A percentile compares a stretch with the other conserved stretches of the same genome.
These are phyloP conservation scores for Trichogramma pretiosum DNA, from an alignment of 1,140 invertebrate genomes.

Conservation along the genomic window DNA sequence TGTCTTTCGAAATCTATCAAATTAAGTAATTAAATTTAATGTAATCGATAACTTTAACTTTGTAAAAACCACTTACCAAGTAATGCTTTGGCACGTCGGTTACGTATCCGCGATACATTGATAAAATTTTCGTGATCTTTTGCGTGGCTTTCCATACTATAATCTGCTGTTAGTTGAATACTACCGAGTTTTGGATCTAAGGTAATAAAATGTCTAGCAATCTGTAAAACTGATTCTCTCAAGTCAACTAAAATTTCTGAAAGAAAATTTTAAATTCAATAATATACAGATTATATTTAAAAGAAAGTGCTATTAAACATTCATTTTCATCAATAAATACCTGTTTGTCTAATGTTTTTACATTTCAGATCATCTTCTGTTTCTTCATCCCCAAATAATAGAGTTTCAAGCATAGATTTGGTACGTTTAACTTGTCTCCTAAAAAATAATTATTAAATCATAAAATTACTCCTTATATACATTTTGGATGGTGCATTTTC, in stretches of 20 bases:
- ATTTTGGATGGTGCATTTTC: neutral
- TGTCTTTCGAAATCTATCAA: slow-evolving; percentile 88
- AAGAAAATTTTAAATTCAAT: slow-evolving; percentile 18
- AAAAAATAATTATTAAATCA: slow-evolving; percentile 18
- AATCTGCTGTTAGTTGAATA: slow-evolving; percentile 81
- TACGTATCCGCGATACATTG: slow-evolving; percentile 77
- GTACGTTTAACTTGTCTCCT: slow-evolving; percentile 81
- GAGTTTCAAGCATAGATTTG: slow-evolving; percentile 82
- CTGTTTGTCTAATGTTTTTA: slow-evolving; percentile 93
- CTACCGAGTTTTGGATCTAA: slow-evolving; percentile 66
- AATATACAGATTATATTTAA: neutral
- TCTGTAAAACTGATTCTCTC: slow-evolving; percentile 86
- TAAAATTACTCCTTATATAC: neutral
- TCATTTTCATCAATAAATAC: slow-evolving; percentile 35
- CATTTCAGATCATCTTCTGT: slow-evolving; percentile 78
- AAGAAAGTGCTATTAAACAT: neutral
- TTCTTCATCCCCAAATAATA: slow-evolving; percentile 74
- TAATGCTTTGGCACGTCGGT: slow-evolving; percentile 87
- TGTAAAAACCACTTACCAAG: slow-evolving; percentile 47
- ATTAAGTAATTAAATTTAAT: slow-evolving; percentile 9
- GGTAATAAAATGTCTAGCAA: slow-evolving; percentile 81
- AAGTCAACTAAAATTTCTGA: slow-evolving; percentile 90
- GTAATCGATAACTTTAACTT: no score
- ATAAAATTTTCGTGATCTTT: slow-evolving; percentile 91
- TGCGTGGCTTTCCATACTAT: slow-evolving; percentile 89